These are phyloP conservation scores for Mustela lutreola DNA, from an alignment of 2,113 vertebrate genomes.

Conservation along the genomic window DNA sequence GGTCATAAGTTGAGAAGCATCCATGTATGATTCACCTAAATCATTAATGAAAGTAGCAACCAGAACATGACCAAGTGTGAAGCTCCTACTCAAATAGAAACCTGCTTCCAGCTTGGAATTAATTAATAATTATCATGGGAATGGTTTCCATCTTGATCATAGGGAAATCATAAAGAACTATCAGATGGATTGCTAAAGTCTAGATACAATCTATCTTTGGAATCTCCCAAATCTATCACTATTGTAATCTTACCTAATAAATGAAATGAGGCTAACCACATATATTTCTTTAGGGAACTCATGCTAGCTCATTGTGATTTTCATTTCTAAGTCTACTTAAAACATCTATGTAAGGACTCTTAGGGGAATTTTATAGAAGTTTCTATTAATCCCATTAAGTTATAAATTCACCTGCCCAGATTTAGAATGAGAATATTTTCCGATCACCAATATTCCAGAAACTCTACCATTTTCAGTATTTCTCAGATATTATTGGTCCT, in stretches of 20 bases:
- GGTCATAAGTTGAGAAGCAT: not conserved
- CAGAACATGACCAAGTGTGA: not conserved
- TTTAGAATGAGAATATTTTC: not conserved
- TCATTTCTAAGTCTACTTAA: not conserved
- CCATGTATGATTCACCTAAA: not conserved
- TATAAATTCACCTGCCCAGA: not conserved
- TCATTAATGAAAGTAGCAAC: not conserved
- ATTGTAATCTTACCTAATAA: not conserved
- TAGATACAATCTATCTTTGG: not conserved
- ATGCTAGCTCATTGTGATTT: not conserved
- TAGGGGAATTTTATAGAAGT: not conserved
- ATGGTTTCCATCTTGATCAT: not conserved
- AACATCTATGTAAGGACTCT: not conserved
- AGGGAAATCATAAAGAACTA: not conserved
- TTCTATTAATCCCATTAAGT: not conserved
- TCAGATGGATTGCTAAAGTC: not conserved
- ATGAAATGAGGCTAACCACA: constrained; percentile 18
- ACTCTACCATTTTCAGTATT: not conserved
- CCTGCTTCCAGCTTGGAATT: not conserved
- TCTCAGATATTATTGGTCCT: not conserved
- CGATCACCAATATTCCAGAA: not conserved
- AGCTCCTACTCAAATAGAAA: not conserved
- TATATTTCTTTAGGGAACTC: not conserved
- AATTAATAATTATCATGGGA: not conserved
- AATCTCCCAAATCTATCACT: not conserved